Percentiles rank a stretch among this genome's conserved stretches.
Conservation (phyloP, 2,888 invertebrate genomes). For the Oscheius sp. region DNA sequence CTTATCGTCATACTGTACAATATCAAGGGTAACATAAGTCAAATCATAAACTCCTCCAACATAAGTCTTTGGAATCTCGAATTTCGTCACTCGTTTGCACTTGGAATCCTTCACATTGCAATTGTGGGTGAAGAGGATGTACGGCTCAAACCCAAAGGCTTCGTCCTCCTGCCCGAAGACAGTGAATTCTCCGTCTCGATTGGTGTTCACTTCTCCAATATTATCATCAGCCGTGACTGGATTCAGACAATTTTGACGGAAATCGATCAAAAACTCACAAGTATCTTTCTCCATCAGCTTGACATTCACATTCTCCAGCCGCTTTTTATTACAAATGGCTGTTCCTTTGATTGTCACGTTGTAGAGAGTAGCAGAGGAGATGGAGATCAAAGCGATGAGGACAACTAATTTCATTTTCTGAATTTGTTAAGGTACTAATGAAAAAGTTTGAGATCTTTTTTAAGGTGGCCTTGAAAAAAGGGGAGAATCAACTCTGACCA, state of each 20-base stretch:
- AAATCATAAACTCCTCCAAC: conserved; percentile 47
- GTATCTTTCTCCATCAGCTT: conserved; percentile 53
- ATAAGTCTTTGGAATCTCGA: conserved; percentile 36
- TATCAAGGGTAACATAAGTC: conserved; percentile 49
- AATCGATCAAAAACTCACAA: conserved; percentile 35
- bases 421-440: no score
- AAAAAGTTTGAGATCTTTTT: no score
- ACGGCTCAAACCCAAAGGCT: conserved; percentile 11
- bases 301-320: conserved; percentile 47
- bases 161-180: conserved; percentile 42
- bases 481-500: neutral
- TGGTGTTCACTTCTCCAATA: conserved; percentile 43
- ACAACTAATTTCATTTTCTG: no score
- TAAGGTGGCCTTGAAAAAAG: no score
- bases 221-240: conserved; percentile 56
- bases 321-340: conserved; percentile 50
- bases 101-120: conserved; percentile 24
- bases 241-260: conserved; percentile 3
- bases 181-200: conserved; percentile 54
- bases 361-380: conserved; percentile 31
- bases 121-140: conserved; percentile 13
- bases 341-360: conserved; percentile 55
- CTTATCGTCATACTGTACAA: conserved; percentile 43
- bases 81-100: conserved; percentile 32
- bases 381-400: neutral